Evolutionary conservation across 2,888 invertebrate genomes (phyloP).

Genomic region (Neoascia interrupta): DNA sequence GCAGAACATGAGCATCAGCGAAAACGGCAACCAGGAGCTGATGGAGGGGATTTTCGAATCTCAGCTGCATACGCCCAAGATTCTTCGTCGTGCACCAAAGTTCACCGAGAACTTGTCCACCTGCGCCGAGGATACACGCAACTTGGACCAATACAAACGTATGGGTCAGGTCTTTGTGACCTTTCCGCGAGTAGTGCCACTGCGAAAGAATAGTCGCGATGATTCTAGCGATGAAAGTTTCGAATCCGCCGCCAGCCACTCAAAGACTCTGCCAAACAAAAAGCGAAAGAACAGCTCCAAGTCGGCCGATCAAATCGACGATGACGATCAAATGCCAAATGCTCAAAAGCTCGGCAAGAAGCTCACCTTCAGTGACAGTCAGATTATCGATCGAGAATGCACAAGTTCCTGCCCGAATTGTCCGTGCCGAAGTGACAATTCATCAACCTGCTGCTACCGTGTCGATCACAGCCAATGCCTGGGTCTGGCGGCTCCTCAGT

Average conservation of each 20-base stretch:
- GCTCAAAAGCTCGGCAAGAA: conserved; percentile 74
- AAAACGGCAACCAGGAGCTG: conserved; percentile 73
- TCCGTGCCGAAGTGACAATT: conserved; percentile 73
- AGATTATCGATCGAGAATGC: conserved; percentile 77
- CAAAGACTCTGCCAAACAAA: conserved; percentile 65
- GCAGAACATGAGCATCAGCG: conserved; percentile 73
- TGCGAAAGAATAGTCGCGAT: conserved; percentile 75
- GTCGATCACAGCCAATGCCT: conserved; percentile 74
- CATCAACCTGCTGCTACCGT: conserved; percentile 74
- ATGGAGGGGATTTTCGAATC: conserved; percentile 79
- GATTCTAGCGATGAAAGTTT: conserved; percentile 80
- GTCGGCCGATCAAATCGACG: conserved; percentile 82
- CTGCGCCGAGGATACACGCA: conserved; percentile 84
- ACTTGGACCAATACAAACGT: conserved; percentile 81
- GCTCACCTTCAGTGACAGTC: conserved; percentile 79
- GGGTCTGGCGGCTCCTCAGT: conserved; percentile 40
- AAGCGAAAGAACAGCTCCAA: conserved; percentile 79
- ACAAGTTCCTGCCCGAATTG: conserved; percentile 75
- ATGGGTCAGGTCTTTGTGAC: conserved; percentile 81
- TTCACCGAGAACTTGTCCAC: conserved; percentile 84
- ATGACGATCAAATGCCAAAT: conserved; percentile 75
- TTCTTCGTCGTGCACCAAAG: conserved; percentile 84
- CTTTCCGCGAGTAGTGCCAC: conserved; percentile 76
- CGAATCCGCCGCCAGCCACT: conserved; percentile 80
- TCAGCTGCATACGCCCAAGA: conserved; percentile 81